Conservation (phyloP, 2,888 invertebrate genomes). For the Lagria hirta region DNA sequence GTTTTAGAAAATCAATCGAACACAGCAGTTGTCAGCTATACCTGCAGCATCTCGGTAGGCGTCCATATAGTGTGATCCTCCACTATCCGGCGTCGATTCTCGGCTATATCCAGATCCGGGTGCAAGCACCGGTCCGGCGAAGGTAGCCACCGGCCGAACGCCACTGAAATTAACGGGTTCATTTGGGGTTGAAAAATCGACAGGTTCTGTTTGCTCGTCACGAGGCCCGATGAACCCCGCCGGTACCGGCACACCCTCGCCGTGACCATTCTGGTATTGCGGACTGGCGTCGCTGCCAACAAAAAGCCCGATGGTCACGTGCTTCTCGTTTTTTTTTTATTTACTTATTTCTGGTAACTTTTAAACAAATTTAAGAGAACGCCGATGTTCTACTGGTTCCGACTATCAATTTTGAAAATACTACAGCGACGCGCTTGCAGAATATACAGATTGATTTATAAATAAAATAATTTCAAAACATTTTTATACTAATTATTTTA, state of each 20-base stretch:
- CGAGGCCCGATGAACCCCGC: slow-evolving; percentile 61
- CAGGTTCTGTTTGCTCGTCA: slow-evolving; percentile 70
- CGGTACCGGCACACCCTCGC: slow-evolving; percentile 56
- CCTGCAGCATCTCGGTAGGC: slow-evolving; percentile 84
- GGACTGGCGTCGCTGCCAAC: slow-evolving; percentile 60
- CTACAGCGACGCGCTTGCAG: no score
- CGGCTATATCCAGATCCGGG: slow-evolving; percentile 76
- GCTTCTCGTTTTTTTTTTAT: no score
- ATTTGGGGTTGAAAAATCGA: slow-evolving; percentile 69
- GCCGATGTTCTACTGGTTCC: no score
- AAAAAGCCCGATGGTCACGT: slow-evolving; percentile 15
- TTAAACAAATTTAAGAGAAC: no score
- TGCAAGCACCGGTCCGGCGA: slow-evolving; percentile 45
- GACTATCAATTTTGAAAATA: no score
- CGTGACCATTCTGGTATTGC: slow-evolving; percentile 58
- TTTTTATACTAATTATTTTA: no score
- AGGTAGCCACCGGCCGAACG: slow-evolving; percentile 58
- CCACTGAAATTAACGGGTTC: slow-evolving; percentile 66
- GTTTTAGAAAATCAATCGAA: no score
- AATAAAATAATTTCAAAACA: slow-evolving; percentile 10
- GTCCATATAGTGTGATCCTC: slow-evolving; percentile 86
- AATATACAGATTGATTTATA: slow-evolving; percentile 1
- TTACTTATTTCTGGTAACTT: no score
- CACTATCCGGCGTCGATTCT: slow-evolving; percentile 87
- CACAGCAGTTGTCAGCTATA: no score